Percentiles rank a stretch among this genome's conserved stretches.
Evolutionary conservation across 1,140 invertebrate species (phyloP).

Genomic region (Steinernema feltiae): DNA sequence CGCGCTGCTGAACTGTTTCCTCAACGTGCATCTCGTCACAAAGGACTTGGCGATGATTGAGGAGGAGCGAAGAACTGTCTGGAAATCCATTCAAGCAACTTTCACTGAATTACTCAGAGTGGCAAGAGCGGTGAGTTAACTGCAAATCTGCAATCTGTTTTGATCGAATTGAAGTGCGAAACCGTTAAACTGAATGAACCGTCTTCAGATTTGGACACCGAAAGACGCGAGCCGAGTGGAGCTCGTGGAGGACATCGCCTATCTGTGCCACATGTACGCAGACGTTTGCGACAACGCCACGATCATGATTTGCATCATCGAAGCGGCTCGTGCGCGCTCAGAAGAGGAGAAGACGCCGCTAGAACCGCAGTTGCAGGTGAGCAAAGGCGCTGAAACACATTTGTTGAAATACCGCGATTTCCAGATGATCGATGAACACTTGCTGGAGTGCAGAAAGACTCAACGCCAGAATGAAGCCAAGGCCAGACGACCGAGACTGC

Average conservation of each 20-base stretch:
- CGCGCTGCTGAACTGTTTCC: constrained; percentile 37
- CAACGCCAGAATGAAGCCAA: neutral
- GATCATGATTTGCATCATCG: constrained; percentile 31
- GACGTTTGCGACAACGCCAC: constrained; percentile 36
- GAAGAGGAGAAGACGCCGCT: constrained; percentile 9
- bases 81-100: constrained; percentile 37
- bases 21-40: constrained; percentile 25
- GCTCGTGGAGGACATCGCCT: constrained; percentile 35
- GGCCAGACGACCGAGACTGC: neutral
- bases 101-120: constrained; percentile 37
- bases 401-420: neutral
- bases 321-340: constrained; percentile 27
- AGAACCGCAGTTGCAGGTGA: constrained; percentile 15
- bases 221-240: constrained; percentile 30
- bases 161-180: neutral
- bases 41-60: constrained; percentile 24
- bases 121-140: constrained; percentile 33
- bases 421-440: constrained; percentile 31
- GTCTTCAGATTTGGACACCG: constrained; percentile 21
- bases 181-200: neutral
- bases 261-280: constrained; percentile 32
- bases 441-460: constrained; percentile 19
- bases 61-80: constrained; percentile 28
- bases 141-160: neutral
- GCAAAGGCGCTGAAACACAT: constrained; percentile 12